These are phyloP conservation scores for Hassar affinis DNA, from an alignment of 2,113 vertebrate species.

Conservation along the genomic window DNA sequence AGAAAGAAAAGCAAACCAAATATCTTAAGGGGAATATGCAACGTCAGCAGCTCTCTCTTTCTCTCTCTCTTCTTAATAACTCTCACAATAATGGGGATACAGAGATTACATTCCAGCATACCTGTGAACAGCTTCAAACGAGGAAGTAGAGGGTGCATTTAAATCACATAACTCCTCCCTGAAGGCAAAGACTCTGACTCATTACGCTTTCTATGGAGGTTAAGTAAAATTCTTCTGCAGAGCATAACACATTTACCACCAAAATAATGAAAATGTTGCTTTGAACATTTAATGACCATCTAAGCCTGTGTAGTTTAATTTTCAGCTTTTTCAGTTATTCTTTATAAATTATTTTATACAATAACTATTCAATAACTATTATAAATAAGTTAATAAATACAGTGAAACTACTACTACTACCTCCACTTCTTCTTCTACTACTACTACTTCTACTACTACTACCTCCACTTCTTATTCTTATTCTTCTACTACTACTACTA, in stretches of 20 bases:
- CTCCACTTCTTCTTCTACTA: too few species aligned
- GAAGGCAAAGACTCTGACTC: background rate
- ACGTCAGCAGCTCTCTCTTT: background rate
- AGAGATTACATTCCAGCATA: background rate
- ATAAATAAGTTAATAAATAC: background rate
- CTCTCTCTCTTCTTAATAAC: background rate
- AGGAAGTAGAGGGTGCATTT: conserved; percentile 15
- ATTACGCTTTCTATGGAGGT: background rate
- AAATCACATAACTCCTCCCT: background rate
- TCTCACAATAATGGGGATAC: background rate
- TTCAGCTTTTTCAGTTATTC: background rate
- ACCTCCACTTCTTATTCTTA: too few species aligned
- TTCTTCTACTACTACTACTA: too few species aligned
- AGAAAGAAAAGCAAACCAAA: background rate
- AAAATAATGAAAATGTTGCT: background rate
- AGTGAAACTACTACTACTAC: background rate
- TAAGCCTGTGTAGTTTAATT: background rate
- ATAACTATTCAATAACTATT: background rate
- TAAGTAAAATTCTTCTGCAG: background rate
- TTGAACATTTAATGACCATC: background rate
- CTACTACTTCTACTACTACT: too few species aligned
- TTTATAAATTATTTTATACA: too few species aligned
- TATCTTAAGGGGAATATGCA: background rate
- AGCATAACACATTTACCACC: background rate
- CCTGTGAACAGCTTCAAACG: background rate